Evolutionary conservation across 2,797 vertebrate genomes (phyloP).

Genomic region (Brachyrhaphis roseni): DNA sequence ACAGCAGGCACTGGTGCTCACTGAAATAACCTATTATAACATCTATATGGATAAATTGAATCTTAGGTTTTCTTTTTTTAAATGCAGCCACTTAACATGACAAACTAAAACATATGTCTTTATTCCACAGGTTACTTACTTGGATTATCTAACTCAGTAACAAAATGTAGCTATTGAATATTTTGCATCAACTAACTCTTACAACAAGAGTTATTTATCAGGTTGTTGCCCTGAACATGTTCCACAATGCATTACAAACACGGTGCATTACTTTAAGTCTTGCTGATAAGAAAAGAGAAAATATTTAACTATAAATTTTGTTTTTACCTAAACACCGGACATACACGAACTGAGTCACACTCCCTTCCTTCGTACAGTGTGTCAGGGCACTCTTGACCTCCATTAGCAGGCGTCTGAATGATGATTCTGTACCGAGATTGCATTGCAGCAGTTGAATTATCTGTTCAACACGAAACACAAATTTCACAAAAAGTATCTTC

Average conservation of each 20-base stretch:
- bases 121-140: neutral
- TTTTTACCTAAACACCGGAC: slow-evolving; percentile 87
- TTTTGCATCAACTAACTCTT: neutral
- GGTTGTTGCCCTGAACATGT: neutral
- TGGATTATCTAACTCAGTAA: neutral
- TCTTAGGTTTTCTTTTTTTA: neutral
- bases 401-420: slow-evolving; percentile 84
- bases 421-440: slow-evolving; percentile 92
- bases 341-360: slow-evolving; percentile 87
- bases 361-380: slow-evolving; percentile 95
- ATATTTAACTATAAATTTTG: slow-evolving; percentile 8
- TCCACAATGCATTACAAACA: neutral
- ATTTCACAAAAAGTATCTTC: slow-evolving; percentile 30
- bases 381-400: slow-evolving; percentile 92
- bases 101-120: neutral
- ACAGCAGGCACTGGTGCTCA: neutral
- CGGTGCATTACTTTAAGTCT: neutral
- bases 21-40: neutral
- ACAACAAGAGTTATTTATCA: neutral
- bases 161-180: neutral
- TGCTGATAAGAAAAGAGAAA: slow-evolving; percentile 3
- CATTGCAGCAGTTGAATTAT: slow-evolving; percentile 81
- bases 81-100: neutral
- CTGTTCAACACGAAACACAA: slow-evolving; percentile 74
- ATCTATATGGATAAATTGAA: neutral